Evolutionary conservation across 2,888 invertebrate species (phyloP), one percentile per base, ranked within the genome.

Genomic region (Ophonus ardosiacus): DNA sequence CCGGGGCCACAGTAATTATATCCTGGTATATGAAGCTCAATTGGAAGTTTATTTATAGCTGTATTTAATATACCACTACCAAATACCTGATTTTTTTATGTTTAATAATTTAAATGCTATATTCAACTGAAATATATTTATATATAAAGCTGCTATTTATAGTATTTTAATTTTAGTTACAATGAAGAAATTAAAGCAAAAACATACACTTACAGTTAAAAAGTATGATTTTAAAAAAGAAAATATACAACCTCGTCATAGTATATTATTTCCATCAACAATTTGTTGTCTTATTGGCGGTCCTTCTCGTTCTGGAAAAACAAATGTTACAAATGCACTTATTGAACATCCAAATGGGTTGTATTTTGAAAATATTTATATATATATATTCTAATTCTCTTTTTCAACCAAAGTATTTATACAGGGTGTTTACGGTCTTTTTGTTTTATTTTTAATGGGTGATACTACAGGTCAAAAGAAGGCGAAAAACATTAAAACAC

Each of bases 371-470:
- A 85, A 86, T 43, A 59, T 86, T 18, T 85, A 86, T 31, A 15
- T n/a, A n/a, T n/a, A n/a, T 86, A 10, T 85, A 81, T 18, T 84
- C 84, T 7, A 85, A 85, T 63, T 83, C 85, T 21, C 24, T 86
- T 7, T 63, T 86, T 51, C 51, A 74, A 74, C 74, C 7, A 17
- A 89, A 89, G 81, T 89, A 89, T 86, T n/a, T 81, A 59, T n/a
- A n/a, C n/a, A n/a, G n/a, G n/a, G n/a, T n/a, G n/a, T n/a, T n/a
- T n/a, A n/a, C n/a, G n/a, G n/a, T n/a, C n/a, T n/a, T n/a, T n/a
- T n/a, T n/a, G n/a, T n/a, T n/a, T n/a, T n/a, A n/a, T n/a, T n/a
- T n/a, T n/a, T n/a, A n/a, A n/a, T n/a, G n/a, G n/a, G n/a, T n/a
- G n/a, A n/a, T n/a, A n/a, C n/a, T n/a, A n/a, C n/a, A n/a, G n/a